Base-by-base conservation (phyloP, 2,113 vertebrate genomes). In the Bubo bubo region DNA sequence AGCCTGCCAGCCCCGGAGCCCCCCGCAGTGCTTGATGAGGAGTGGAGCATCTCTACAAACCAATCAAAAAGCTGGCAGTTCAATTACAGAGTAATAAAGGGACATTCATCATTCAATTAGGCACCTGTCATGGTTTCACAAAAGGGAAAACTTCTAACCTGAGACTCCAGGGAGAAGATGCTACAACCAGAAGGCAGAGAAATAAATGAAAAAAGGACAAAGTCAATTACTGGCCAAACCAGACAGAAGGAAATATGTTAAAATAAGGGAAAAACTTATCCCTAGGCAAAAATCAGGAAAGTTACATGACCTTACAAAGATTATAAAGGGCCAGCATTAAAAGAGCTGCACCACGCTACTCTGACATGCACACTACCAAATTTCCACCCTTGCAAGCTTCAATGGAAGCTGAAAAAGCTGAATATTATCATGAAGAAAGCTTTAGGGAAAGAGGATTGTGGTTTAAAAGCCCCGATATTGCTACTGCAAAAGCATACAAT, bases 21-120 rank as follows among this genome's bases (percentile, higher is more conserved):
- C 98, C 98, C 98, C 71, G 90, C 96, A 97, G 98, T 96, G 97
- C 93, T 98, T 98, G 99, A 99, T 98, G 98, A 95, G 94, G 93
- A 93, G 93, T 97, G 93, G 95, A 96, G 97, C 98, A 98, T 98
- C 89, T 95, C 97, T 74, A 90, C 96, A 98, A 97, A 98, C 99
- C 99, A 99, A 99, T 99, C 98, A 98, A 96, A 98, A 98, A 97
- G 97, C 98, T 98, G 97, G 98, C 98, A 98, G 98, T 99, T 99
- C 98, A 99, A 99, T 99, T 99, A 99, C 98, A 98, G 98, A 98
- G 98, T 99, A 99, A 99, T 99, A 99, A 99, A 99, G 98, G 99
- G 98, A 99, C 99, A 99, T 99, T 99, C 99, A 99, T 99, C 99
- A 99, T 99, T 99, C 99, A 99, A 99, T 99, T 99, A 99, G 98